Evolutionary conservation across 2,888 invertebrate genomes (phyloP).

Genomic region (Theretra japonica): DNA sequence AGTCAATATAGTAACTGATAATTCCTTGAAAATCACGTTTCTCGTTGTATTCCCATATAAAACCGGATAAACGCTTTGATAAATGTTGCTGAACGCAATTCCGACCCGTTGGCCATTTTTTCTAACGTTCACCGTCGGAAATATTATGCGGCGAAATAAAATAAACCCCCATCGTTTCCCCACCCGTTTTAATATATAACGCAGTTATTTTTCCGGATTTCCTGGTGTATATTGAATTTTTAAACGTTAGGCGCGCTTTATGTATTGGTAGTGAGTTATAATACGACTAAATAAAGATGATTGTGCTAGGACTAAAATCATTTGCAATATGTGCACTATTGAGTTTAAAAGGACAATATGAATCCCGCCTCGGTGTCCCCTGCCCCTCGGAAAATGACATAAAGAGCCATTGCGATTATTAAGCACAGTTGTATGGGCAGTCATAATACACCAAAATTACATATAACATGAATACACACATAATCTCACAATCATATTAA

Average conservation of each 20-base stretch:
- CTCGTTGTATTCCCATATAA: background rate
- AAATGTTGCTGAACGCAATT: constrained; percentile 46
- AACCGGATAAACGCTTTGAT: constrained; percentile 38
- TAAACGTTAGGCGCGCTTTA: background rate
- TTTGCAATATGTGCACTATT: background rate
- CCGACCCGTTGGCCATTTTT: constrained; percentile 43
- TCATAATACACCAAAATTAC: no score
- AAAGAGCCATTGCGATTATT: no score
- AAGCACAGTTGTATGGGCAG: no score
- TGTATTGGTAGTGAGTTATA: background rate
- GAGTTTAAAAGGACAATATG: no score
- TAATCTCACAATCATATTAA: no score
- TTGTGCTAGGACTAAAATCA: background rate
- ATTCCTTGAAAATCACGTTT: background rate
- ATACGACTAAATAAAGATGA: no score
- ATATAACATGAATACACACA: no score
- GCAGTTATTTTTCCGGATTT: constrained; percentile 27
- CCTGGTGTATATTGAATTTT: constrained; percentile 10
- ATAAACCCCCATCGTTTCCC: constrained; percentile 29
- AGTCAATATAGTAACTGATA: background rate
- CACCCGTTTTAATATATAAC: constrained; percentile 26
- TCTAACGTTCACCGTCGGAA: constrained; percentile 38
- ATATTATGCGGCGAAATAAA: constrained; percentile 41
- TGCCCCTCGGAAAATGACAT: no score
- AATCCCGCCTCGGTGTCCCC: no score